These are phyloP conservation scores for Bubo blakistoni DNA, from an alignment of 2,113 vertebrate genomes.

Conservation along the genomic window DNA sequence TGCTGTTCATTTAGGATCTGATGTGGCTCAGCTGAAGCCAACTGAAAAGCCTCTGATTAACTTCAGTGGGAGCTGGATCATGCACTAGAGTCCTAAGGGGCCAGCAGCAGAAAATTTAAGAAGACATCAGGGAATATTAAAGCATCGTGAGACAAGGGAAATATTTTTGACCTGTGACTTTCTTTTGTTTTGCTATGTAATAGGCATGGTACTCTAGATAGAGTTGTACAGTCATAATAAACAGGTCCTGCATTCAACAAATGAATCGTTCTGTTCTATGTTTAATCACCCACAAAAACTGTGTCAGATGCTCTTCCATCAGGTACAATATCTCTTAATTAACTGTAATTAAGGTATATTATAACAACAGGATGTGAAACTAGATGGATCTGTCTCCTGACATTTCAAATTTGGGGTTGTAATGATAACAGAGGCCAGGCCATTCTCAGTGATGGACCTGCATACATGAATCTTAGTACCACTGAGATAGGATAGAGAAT, in stretches of 20 bases:
- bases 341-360: conserved; percentile 52
- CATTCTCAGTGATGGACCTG: background rate
- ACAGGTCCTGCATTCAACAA: background rate
- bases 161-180: background rate
- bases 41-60: background rate
- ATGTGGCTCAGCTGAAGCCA: background rate
- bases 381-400: conserved; percentile 43
- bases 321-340: conserved; percentile 51
- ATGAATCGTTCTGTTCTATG: background rate
- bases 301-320: conserved; percentile 38
- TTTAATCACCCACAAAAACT: conserved; percentile 42
- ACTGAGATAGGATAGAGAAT: background rate
- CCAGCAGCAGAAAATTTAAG: background rate
- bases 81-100: background rate
- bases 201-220: background rate
- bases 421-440: conserved; percentile 27
- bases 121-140: background rate
- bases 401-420: conserved; percentile 29
- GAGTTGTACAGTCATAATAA: background rate
- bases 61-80: background rate
- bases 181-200: background rate
- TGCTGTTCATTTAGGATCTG: background rate
- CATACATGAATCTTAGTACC: background rate
- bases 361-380: conserved; percentile 46
- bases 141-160: background rate